Conservation (phyloP, 2,797 vertebrate genomes). For the Sebastes miniatus region DNA sequence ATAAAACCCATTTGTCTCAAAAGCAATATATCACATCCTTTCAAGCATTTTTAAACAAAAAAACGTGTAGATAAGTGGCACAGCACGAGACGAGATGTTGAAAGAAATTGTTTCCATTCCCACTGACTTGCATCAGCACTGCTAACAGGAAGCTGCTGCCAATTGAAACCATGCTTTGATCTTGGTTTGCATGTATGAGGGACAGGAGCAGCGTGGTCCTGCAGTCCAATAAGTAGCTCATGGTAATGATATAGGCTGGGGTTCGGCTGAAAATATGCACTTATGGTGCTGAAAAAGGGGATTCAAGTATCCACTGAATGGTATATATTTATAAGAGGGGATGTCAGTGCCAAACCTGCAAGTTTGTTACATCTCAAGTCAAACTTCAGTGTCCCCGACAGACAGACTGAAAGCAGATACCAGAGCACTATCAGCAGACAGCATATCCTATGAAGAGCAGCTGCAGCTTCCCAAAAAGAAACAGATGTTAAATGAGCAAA, state of each 20-base stretch:
- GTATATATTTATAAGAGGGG: background rate
- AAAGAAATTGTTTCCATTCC: background rate
- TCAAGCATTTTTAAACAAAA: background rate
- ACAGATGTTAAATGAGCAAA: conserved; percentile 44
- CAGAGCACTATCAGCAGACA: conserved; percentile 1
- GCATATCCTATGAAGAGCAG: conserved; percentile 25
- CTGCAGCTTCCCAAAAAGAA: conserved; percentile 29
- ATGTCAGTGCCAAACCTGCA: background rate
- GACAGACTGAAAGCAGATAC: background rate
- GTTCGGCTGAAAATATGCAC: background rate
- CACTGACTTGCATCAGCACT: background rate
- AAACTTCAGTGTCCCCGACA: background rate
- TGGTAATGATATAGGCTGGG: background rate
- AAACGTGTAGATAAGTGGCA: background rate
- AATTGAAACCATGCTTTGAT: background rate
- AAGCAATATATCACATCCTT: background rate
- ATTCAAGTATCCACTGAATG: background rate
- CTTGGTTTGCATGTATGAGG: background rate
- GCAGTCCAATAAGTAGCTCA: background rate
- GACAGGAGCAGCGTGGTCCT: background rate
- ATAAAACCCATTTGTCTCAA: background rate
- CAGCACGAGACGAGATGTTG: background rate
- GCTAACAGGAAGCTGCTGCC: background rate
- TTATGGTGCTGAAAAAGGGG: background rate
- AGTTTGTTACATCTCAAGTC: background rate